A percentile compares a stretch with the other conserved stretches of the same genome.
phyloP scores from a whole-genome alignment of 1,140 invertebrate species.

The Periplaneta americana region DNA sequence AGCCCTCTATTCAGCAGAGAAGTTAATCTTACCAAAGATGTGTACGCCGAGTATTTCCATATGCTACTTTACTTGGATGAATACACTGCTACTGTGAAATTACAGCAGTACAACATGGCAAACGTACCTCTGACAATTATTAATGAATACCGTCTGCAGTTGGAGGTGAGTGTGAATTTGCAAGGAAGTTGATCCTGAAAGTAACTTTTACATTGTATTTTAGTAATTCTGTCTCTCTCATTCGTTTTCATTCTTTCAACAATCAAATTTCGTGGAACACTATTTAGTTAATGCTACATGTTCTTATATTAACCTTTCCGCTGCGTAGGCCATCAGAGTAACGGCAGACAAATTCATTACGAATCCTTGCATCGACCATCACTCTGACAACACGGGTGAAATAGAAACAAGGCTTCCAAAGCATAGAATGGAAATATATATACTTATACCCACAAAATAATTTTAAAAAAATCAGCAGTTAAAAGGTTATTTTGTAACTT shows the following conservation, averaged over 20 bases:
- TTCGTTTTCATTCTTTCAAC: background rate
- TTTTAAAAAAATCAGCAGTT: too few relatives aligned
- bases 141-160: background rate
- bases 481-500: too few relatives aligned
- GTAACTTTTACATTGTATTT: background rate
- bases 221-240: background rate
- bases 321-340: background rate
- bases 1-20: background rate
- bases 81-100: background rate
- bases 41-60: background rate
- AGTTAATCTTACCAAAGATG: background rate
- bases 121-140: background rate
- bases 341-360: background rate
- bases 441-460: too few relatives aligned
- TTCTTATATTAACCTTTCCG: background rate
- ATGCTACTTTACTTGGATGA: constrained; percentile 7
- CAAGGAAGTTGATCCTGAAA: background rate
- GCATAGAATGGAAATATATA: too few relatives aligned
- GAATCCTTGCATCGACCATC: too few relatives aligned
- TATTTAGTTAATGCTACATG: background rate
- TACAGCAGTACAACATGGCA: constrained; percentile 8
- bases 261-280: background rate
- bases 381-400: too few relatives aligned
- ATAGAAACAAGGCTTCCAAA: too few relatives aligned
- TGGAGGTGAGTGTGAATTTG: background rate